A percentile compares a stretch with the other conserved stretches of the same genome.
phyloP scores from a whole-genome alignment of 2,888 invertebrate genomes.

The Hypena proboscidalis region DNA sequence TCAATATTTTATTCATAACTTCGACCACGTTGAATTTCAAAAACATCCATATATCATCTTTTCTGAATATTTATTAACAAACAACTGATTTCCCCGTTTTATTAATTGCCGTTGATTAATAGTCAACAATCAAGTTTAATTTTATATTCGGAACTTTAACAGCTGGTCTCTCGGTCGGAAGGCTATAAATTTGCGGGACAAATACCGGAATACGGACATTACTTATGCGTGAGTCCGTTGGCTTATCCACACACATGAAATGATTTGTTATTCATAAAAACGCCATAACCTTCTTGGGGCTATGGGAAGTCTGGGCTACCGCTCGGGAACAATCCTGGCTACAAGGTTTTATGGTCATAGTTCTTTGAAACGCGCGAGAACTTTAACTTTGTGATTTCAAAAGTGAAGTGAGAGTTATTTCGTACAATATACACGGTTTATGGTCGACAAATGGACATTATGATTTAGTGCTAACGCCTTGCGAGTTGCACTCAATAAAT shows the following conservation, averaged over 20 bases:
- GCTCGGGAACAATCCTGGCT: constrained; percentile 53
- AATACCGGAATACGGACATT: constrained; percentile 39
- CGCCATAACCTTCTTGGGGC: constrained; percentile 44
- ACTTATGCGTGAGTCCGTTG: constrained; percentile 45
- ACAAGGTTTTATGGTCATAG: constrained; percentile 46
- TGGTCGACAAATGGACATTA: constrained; percentile 53
- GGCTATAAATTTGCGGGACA: constrained; percentile 45
- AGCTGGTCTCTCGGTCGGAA: constrained; percentile 22
- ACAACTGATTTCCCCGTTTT: constrained; percentile 24
- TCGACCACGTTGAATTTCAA: too few species aligned
- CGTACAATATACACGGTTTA: constrained; percentile 48
- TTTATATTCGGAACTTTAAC: constrained; percentile 25
- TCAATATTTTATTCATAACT: constrained; percentile 3
- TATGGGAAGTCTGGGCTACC: constrained; percentile 44
- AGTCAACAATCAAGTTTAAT: constrained; percentile 39
- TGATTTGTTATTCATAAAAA: constrained; percentile 64
- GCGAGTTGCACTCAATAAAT: constrained; percentile 55
- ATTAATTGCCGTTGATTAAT: constrained; percentile 49
- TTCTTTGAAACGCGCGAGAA: constrained; percentile 48
- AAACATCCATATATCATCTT: too few species aligned
- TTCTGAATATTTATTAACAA: constrained; percentile 26
- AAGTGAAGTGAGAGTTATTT: constrained; percentile 29
- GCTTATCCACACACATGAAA: constrained; percentile 48
- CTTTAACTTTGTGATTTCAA: constrained; percentile 39
- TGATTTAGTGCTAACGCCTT: constrained; percentile 56